Percentiles rank a stretch among this genome's conserved stretches.
These are phyloP conservation scores for Autographa gamma DNA, from an alignment of 2,888 invertebrate species.

Conservation along the genomic window DNA sequence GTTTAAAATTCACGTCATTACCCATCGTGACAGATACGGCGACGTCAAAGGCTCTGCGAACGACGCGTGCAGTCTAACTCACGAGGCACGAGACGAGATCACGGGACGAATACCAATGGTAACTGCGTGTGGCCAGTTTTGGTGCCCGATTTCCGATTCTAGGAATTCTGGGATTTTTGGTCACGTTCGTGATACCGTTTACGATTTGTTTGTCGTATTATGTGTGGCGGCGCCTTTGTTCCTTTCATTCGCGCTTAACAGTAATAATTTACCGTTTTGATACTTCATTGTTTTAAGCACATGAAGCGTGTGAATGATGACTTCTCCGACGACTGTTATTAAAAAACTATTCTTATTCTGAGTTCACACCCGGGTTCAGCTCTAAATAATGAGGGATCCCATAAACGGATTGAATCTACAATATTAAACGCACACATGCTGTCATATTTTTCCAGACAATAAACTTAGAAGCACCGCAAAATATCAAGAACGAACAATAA, in stretches of 20 bases:
- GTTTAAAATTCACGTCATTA: constrained; percentile 68
- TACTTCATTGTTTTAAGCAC: neutral
- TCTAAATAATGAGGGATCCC: neutral
- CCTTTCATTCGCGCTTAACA: neutral
- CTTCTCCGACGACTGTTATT: neutral
- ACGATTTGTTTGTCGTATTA: neutral
- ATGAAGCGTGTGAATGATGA: no score
- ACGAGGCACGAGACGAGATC: constrained; percentile 43
- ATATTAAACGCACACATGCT: neutral
- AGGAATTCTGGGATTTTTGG: constrained; percentile 31
- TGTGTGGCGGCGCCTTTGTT: constrained; percentile 35
- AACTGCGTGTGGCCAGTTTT: constrained; percentile 48
- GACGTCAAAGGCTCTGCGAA: constrained; percentile 61
- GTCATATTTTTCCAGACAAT: constrained; percentile 5
- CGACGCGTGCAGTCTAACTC: constrained; percentile 48
- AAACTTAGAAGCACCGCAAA: constrained; percentile 1
- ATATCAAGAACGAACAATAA: constrained; percentile 54
- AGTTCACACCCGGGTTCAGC: neutral
- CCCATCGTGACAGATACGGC: constrained; percentile 63
- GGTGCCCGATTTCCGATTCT: constrained; percentile 32
- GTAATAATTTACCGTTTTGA: neutral
- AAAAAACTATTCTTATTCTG: neutral
- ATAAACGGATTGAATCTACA: neutral
- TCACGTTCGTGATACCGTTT: constrained; percentile 30
- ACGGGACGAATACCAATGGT: constrained; percentile 55